A percentile compares a stretch with the other conserved stretches of the same genome.
Evolutionary conservation across 2,797 vertebrate genomes (phyloP).

Genomic region (Fistularia commersonii): DNA sequence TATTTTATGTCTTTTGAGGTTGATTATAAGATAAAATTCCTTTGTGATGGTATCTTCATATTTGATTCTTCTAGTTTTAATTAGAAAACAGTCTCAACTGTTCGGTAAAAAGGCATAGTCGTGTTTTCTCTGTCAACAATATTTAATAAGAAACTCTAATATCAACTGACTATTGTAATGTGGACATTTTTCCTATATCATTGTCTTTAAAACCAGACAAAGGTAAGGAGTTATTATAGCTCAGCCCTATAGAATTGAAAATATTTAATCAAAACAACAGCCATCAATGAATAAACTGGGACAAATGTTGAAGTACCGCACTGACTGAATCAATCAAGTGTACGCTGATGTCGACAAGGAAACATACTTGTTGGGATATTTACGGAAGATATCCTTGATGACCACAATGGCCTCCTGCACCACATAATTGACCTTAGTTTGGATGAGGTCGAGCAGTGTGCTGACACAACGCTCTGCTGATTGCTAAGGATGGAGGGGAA

Average conservation of each 20-base stretch:
- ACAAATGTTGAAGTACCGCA: no score
- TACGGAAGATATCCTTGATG: slow-evolving; percentile 98
- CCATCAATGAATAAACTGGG: no score
- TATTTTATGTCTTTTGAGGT: not conserved
- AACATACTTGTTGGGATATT: slow-evolving; percentile 97
- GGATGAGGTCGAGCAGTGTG: slow-evolving; percentile 93
- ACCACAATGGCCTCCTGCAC: slow-evolving; percentile 98
- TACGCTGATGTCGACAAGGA: not conserved
- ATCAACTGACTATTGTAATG: not conserved
- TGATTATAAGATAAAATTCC: not conserved
- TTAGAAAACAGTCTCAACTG: no score
- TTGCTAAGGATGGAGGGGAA: slow-evolving; percentile 76
- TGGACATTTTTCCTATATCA: no score
- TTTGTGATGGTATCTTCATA: no score
- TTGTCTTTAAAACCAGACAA: no score
- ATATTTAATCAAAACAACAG: no score
- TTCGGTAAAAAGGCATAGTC: slow-evolving; percentile 9
- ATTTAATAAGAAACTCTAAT: not conserved
- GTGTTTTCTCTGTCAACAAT: not conserved
- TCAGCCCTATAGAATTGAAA: no score
- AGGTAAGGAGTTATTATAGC: no score
- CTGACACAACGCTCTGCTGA: slow-evolving; percentile 95
- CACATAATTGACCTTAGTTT: slow-evolving; percentile 98
- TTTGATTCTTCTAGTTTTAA: no score
- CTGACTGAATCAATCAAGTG: not conserved